A percentile compares a stretch with the other conserved stretches of the same genome.
These are phyloP conservation scores for Marisa cornuarietis DNA, from an alignment of 1,140 invertebrate species.

Conservation along the genomic window DNA sequence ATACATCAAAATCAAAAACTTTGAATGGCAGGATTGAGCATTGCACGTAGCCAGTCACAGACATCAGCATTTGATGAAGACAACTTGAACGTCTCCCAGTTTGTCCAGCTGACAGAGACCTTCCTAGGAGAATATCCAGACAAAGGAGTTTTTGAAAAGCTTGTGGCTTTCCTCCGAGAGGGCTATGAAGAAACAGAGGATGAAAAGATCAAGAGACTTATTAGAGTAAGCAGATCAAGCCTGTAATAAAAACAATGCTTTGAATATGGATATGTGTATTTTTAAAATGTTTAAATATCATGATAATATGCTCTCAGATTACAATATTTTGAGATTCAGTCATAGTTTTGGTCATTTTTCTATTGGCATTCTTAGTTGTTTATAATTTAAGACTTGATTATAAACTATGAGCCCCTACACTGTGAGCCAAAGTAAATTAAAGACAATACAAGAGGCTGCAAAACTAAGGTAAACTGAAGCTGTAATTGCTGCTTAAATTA, in stretches of 20 bases:
- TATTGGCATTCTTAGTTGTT: too few relatives aligned
- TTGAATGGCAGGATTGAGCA: too few relatives aligned
- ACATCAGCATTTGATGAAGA: conserved; percentile 63
- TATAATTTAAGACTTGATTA: too few relatives aligned
- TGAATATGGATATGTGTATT: conserved; percentile 7
- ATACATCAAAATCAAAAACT: background rate
- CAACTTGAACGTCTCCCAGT: conserved; percentile 62
- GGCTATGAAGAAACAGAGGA: conserved; percentile 63
- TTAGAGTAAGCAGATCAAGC: conserved; percentile 52
- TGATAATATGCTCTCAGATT: too few relatives aligned
- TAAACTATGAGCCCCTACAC: too few relatives aligned
- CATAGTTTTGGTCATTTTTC: too few relatives aligned
- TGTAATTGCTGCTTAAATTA: too few relatives aligned
- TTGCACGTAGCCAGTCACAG: conserved; percentile 44
- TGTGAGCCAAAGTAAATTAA: too few relatives aligned
- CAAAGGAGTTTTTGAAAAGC: conserved; percentile 39
- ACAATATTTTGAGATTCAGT: too few relatives aligned
- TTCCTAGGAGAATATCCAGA: conserved; percentile 56
- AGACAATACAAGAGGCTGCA: too few relatives aligned
- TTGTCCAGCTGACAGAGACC: conserved; percentile 62
- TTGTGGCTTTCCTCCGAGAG: conserved; percentile 55
- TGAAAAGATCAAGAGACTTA: conserved; percentile 60
- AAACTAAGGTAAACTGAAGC: too few relatives aligned
- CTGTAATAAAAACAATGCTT: background rate
- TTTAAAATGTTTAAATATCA: background rate